Evolutionary conservation across 1,140 invertebrate genomes (phyloP).

Genomic region (Drosophila arizonae): DNA sequence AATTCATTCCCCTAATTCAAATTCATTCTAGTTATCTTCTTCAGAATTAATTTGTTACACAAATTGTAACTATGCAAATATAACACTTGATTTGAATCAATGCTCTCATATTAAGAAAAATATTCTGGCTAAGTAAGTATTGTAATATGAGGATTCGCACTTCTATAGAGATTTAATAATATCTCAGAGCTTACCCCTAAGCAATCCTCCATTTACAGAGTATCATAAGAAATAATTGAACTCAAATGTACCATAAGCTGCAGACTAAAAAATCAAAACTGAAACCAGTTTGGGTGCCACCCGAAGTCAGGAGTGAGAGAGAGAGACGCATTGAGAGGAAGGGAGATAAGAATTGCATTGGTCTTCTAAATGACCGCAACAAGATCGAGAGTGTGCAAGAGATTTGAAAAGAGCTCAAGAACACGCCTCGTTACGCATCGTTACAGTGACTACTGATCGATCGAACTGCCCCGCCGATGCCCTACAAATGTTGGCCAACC

Average conservation of each 20-base stretch:
- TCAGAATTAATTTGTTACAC: too few relatives aligned
- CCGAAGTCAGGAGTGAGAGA: constrained; percentile 16
- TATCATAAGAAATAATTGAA: constrained; percentile 58
- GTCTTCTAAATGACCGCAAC: constrained; percentile 42
- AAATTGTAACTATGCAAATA: too few relatives aligned
- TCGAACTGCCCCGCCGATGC: constrained; percentile 52
- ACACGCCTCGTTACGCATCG: constrained; percentile 37
- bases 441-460: constrained; percentile 43
- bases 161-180: too few relatives aligned
- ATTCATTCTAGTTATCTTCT: too few relatives aligned
- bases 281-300: constrained; percentile 69
- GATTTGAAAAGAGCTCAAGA: constrained; percentile 25
- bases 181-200: too few relatives aligned
- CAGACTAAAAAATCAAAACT: constrained; percentile 52
- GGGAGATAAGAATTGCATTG: not conserved
- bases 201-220: not conserved
- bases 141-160: too few relatives aligned
- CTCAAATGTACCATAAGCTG: constrained; percentile 47
- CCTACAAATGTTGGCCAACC: constrained; percentile 60
- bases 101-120: too few relatives aligned
- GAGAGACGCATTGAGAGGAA: constrained; percentile 6
- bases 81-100: too few relatives aligned
- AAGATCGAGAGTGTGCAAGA: constrained; percentile 64
- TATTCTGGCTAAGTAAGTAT: too few relatives aligned
- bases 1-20: too few relatives aligned